These are phyloP conservation scores for Martes flavigula DNA, from an alignment of 2,797 vertebrate species.

Conservation along the genomic window DNA sequence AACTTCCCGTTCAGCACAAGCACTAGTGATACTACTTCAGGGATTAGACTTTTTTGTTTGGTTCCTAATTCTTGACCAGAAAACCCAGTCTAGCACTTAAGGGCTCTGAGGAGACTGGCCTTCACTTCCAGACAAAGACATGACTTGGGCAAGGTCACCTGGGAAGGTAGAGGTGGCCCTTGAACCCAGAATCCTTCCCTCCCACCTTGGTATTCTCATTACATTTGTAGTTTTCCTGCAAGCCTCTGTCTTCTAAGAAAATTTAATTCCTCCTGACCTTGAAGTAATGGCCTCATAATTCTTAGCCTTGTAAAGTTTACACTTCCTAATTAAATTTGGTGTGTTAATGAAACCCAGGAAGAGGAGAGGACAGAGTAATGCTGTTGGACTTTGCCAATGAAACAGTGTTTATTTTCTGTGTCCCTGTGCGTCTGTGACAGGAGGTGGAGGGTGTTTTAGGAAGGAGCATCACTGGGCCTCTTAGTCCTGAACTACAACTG, in stretches of 20 bases:
- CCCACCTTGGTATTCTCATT: neutral
- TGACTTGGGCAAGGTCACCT: neutral
- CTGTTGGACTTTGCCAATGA: neutral
- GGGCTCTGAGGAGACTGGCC: neutral
- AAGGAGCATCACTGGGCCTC: neutral
- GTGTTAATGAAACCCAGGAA: conserved; percentile 30
- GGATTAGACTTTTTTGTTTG: neutral
- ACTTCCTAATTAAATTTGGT: neutral
- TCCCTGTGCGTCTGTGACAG: neutral
- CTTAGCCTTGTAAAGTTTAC: conserved; percentile 53
- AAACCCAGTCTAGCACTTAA: neutral
- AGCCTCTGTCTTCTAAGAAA: neutral
- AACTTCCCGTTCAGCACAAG: neutral
- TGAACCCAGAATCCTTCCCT: neutral
- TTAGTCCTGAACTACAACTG: neutral
- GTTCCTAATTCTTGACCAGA: neutral
- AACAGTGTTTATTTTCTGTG: neutral
- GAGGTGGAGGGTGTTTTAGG: neutral
- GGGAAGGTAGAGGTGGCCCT: neutral
- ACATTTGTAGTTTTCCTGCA: neutral
- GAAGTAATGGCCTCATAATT: conserved; percentile 25
- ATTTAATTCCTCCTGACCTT: neutral
- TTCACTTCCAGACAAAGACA: neutral
- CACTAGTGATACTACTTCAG: neutral
- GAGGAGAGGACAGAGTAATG: neutral